Conservation (phyloP, 2,113 vertebrate species). For the Pao palembangensis region DNA sequence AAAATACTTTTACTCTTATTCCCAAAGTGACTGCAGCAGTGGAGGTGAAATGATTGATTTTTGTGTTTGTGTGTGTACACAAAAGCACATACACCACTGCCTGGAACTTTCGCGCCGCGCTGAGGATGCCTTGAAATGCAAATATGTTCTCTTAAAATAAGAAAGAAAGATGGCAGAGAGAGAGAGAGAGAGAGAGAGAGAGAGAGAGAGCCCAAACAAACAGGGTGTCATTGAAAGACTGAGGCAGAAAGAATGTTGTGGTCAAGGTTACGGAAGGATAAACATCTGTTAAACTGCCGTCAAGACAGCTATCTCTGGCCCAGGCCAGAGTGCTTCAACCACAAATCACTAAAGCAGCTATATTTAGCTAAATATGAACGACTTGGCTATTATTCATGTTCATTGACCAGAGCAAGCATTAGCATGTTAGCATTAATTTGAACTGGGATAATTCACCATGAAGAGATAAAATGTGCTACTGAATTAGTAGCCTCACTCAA, state of each 20-base stretch:
- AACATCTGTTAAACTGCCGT: no score
- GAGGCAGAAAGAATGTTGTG: background rate
- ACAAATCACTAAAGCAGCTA: no score
- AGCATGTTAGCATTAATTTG: no score
- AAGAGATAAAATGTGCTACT: no score
- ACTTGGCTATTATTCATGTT: background rate
- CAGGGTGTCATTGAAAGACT: constrained; percentile 5
- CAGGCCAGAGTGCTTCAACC: no score
- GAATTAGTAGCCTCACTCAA: no score
- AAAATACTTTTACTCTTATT: constrained; percentile 1
- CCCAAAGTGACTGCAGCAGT: constrained; percentile 2
- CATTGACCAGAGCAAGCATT: no score
- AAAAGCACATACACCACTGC: constrained; percentile 16
- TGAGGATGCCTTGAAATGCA: constrained; percentile 32
- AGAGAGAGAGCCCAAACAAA: background rate
- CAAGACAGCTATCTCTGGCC: no score
- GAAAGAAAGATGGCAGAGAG: background rate
- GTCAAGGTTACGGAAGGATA: background rate
- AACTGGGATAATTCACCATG: no score
- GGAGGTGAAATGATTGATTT: constrained; percentile 28
- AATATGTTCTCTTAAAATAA: constrained; percentile 9
- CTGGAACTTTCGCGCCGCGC: background rate
- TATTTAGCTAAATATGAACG: background rate
- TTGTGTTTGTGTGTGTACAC: background rate
- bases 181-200: background rate